These are phyloP conservation scores for Ophioninae sp. DNA, from an alignment of 2,888 invertebrate genomes.

Conservation along the genomic window DNA sequence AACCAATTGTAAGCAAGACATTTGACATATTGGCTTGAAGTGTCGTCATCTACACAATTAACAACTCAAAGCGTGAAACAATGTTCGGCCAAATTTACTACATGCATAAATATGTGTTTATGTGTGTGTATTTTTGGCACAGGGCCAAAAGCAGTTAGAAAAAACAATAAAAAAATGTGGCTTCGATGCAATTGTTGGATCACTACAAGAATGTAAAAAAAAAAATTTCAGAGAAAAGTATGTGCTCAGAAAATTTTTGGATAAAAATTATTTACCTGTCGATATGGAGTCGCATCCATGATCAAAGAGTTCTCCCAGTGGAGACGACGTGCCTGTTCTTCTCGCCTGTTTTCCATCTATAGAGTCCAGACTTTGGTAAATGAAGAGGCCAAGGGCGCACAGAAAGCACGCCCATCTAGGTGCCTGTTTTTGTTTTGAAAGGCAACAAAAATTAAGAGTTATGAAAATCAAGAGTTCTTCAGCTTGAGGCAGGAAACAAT, in stretches of 20 bases:
- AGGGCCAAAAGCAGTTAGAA: background rate
- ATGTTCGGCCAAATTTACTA: background rate
- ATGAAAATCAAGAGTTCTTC: background rate
- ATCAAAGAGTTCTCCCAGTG: slow-evolving; percentile 98
- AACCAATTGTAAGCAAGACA: background rate
- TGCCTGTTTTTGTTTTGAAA: slow-evolving; percentile 81
- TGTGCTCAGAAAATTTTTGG: background rate
- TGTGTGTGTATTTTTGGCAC: background rate
- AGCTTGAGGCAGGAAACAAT: background rate
- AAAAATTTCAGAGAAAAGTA: background rate
- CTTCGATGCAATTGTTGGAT: background rate
- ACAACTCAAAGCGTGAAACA: background rate
- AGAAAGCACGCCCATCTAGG: slow-evolving; percentile 96
- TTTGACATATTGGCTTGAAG: background rate
- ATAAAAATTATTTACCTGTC: slow-evolving; percentile 83
- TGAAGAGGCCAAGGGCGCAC: slow-evolving; percentile 96
- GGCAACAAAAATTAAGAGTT: slow-evolving; percentile 45
- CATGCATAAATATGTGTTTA: background rate
- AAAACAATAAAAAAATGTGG: background rate
- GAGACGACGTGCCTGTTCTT: slow-evolving; percentile 94
- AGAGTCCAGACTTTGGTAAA: slow-evolving; percentile 99
- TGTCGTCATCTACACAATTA: background rate
- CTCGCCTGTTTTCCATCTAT: slow-evolving; percentile 99
- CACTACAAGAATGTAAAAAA: background rate
- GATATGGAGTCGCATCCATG: slow-evolving; percentile 99